Evolutionary conservation across 2,888 invertebrate species (phyloP), one percentile per base, ranked within the genome.

Genomic region (Caenorhabditis doughertyi): DNA sequence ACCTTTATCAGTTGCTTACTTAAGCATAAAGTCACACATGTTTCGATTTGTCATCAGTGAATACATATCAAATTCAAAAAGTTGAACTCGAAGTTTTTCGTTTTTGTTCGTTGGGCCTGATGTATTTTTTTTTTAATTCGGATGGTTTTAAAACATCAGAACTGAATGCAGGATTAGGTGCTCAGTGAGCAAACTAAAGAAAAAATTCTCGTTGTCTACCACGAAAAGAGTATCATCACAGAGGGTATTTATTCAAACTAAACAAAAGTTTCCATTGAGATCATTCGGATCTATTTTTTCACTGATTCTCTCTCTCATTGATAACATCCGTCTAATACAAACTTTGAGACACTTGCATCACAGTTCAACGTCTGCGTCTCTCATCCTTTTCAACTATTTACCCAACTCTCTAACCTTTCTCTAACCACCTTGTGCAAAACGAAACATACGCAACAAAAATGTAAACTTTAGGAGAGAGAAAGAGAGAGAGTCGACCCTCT

Each of bases 381-480:
- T 64, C 29, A 8, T 44, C 64, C 1, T 0, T 21, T 21, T 16
- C 18, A 8, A 7, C 21, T 23, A 1, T 65, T 74, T 56, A 49
- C 32, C 13, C n/a, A n/a, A 7, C 51, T 64, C 49, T 73, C 62
- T 27, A 3, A 8, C 51, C 47, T 16, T 21, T 39, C 35, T 51
- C 51, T 51, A 18, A 29, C 44, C 53, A 51, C 53, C 74, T 62
- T 65, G 72, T 71, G 71, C 60, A 51, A 62, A 62, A 60, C 53
- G 62, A 35, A 42, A 65, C 21, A 65, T 51, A 65, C 51, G 64
- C 72, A 73, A 73, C 72, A 72, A 42, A 64, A 73, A 73, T 73
- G 73, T 73, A 73, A 73, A 73, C 73, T 73, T 65, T 72, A 35
- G 62, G 49, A 47, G 44, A 47, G 44, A 47, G 60, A 11, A n/a